phyloP scores from a whole-genome alignment of 2,888 invertebrate genomes.

The Tinea trinotella region DNA sequence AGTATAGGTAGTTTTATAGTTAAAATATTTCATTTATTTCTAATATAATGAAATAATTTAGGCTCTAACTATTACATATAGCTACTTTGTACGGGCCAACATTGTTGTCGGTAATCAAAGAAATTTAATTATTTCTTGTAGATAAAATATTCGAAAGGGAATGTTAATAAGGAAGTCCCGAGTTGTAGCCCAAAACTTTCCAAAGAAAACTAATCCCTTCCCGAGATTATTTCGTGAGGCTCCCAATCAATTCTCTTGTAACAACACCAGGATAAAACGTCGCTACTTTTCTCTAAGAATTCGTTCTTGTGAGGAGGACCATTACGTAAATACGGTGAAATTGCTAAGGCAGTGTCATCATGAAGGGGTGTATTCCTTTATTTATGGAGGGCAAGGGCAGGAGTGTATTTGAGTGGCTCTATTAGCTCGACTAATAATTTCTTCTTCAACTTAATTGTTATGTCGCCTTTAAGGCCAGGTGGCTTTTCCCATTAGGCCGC shows the following conservation, averaged over 20 bases:
- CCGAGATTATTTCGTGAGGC: slow-evolving; percentile 52
- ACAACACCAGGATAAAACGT: slow-evolving; percentile 47
- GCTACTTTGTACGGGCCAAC: background rate
- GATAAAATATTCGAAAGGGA: slow-evolving; percentile 39
- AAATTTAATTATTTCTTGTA: slow-evolving; percentile 38
- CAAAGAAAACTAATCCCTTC: slow-evolving; percentile 55
- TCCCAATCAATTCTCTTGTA: slow-evolving; percentile 62
- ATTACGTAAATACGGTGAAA: slow-evolving; percentile 64
- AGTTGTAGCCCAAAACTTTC: slow-evolving; percentile 37
- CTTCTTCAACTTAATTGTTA: slow-evolving; percentile 68
- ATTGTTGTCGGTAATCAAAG: slow-evolving; percentile 5
- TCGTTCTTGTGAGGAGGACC: slow-evolving; percentile 50
- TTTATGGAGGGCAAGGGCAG: slow-evolving; percentile 58
- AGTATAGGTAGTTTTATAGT: too few species aligned
- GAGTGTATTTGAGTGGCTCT: slow-evolving; percentile 61
- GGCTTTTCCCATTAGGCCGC: slow-evolving; percentile 61
- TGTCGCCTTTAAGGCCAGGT: slow-evolving; percentile 68
- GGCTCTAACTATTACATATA: too few species aligned
- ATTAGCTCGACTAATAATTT: slow-evolving; percentile 69
- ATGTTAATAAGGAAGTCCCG: slow-evolving; percentile 46
- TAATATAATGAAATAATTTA: too few species aligned
- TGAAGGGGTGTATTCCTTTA: slow-evolving; percentile 49
- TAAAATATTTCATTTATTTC: too few species aligned
- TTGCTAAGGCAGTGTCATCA: slow-evolving; percentile 46
- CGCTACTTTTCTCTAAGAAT: slow-evolving; percentile 33